Percentiles rank a stretch among this genome's conserved stretches.
These are phyloP conservation scores for Leptodirus hochenwartii DNA, from an alignment of 2,888 invertebrate species.

Conservation along the genomic window DNA sequence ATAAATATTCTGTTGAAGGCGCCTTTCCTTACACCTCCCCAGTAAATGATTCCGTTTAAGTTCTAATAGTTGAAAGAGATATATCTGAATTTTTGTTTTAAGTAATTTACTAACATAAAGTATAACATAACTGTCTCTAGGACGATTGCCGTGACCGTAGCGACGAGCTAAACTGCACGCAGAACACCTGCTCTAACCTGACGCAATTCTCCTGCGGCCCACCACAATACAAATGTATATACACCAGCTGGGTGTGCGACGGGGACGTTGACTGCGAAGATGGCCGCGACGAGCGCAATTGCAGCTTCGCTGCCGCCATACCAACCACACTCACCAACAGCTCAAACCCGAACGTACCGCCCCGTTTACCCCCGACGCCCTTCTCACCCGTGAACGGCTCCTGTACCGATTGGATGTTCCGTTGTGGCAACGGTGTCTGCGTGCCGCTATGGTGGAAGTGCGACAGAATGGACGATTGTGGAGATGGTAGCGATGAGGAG, in stretches of 20 bases:
- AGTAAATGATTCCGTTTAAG: no score
- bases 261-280: conserved; percentile 57
- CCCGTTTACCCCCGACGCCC: conserved; percentile 8
- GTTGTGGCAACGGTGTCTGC: conserved; percentile 49
- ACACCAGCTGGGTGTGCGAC: conserved; percentile 64
- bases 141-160: conserved; percentile 56
- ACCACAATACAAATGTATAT: conserved; percentile 38
- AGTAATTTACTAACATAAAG: no score
- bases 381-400: no score
- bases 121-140: no score
- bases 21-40: no score
- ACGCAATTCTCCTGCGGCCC: conserved; percentile 49
- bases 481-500: conserved; percentile 54
- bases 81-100: no score
- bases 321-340: conserved; percentile 16
- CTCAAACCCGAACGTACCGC: conserved; percentile 7
- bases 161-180: conserved; percentile 56
- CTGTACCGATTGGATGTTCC: conserved; percentile 68
- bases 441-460: conserved; percentile 69
- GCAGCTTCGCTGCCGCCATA: conserved; percentile 25
- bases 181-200: conserved; percentile 46
- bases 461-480: conserved; percentile 58
- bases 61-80: no score
- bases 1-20: no score
- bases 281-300: conserved; percentile 53